These are phyloP conservation scores for Tokudaia muenninki DNA, from an alignment of 2,797 vertebrate species.

Conservation along the genomic window DNA sequence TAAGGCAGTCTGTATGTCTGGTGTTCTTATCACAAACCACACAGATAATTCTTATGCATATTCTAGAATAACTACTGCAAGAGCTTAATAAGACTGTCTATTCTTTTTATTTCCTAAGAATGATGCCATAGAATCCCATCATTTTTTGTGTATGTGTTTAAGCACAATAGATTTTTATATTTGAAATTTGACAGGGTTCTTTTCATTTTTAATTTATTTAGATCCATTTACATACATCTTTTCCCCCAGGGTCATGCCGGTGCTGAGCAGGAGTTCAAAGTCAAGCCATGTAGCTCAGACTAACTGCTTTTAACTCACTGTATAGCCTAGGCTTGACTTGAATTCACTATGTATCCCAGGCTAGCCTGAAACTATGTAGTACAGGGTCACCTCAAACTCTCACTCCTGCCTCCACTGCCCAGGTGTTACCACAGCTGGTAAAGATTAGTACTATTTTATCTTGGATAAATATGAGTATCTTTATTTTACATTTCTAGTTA, in stretches of 20 bases:
- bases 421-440: neutral
- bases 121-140: neutral
- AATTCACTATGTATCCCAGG: neutral
- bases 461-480: neutral
- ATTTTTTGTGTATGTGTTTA: constrained; percentile 16
- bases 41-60: neutral
- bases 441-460: neutral
- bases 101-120: constrained; percentile 9
- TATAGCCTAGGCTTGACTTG: neutral
- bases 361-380: neutral
- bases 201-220: neutral
- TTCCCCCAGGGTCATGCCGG: neutral
- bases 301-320: neutral
- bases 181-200: neutral
- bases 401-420: neutral
- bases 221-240: too few relatives aligned
- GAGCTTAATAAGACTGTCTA: neutral
- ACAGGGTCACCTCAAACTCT: neutral
- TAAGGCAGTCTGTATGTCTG: neutral
- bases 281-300: neutral
- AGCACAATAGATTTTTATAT: constrained; percentile 21
- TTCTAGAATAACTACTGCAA: neutral
- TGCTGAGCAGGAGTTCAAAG: neutral
- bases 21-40: neutral
- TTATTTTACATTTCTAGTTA: neutral